Evolutionary conservation across 2,797 vertebrate species (phyloP).

Genomic region (Potorous gilbertii): DNA sequence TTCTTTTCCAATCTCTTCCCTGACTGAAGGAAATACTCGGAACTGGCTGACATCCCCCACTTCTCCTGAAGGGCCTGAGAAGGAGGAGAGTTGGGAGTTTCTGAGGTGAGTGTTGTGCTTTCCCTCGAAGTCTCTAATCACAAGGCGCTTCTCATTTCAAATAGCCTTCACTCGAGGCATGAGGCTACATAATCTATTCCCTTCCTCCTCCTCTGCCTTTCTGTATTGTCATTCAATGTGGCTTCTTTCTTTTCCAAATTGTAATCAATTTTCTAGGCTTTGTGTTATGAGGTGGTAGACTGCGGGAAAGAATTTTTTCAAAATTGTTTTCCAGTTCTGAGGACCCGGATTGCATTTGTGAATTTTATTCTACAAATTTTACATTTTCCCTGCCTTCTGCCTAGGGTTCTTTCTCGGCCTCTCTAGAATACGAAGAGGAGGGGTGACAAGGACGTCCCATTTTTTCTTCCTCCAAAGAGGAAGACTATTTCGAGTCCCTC

Average conservation of each 20-base stretch:
- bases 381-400: neutral
- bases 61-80: slow-evolving; percentile 71
- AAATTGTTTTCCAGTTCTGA: neutral
- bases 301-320: neutral
- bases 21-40: slow-evolving; percentile 26
- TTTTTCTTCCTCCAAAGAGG: neutral
- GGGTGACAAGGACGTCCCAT: neutral
- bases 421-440: neutral
- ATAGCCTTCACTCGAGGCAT: neutral
- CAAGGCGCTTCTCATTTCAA: neutral
- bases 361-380: neutral
- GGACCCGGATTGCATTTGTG: neutral
- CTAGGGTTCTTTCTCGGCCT: neutral
- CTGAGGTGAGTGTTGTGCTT: slow-evolving; percentile 82
- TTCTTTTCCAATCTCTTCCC: slow-evolving; percentile 45
- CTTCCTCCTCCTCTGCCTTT: neutral
- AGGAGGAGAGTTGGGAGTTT: slow-evolving; percentile 79
- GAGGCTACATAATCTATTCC: neutral
- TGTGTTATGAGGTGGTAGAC: neutral
- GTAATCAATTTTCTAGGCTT: neutral
- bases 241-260: neutral
- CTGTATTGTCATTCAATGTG: neutral
- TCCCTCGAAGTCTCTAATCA: neutral
- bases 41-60: neutral
- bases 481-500: neutral